Evolutionary conservation across 2,113 vertebrate genomes (phyloP), one percentile per base, ranked within the genome.

Genomic region (Pycnonotus jocosus): DNA sequence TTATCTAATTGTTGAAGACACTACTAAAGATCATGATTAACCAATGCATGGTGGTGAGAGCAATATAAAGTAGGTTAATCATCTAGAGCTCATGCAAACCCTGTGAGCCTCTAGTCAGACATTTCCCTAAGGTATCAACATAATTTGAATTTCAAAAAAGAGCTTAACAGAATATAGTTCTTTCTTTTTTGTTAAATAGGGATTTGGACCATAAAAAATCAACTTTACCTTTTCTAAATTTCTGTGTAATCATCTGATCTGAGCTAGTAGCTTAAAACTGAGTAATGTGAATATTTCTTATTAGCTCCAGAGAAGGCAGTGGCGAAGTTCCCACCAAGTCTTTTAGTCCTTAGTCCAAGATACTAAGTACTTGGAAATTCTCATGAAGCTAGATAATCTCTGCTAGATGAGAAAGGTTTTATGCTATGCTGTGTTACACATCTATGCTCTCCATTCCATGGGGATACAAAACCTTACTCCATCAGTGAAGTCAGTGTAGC

Each of bases 131-230:
- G 62, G 86, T 95, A 84, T 91, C 95, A 95, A 91, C 66, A 94
- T 88, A 74, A 95, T 96, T 94, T 91, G 68, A 96, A 98, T 96
- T 96, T 91, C 84, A 93, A 88, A 93, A 95, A 96, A 92, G 48
- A 93, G 47, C 68, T 95, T 79, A 95, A 47, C 47, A 68, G 68
- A 95, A 86, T 57, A 92, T 56, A 79, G 12, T 93, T 71, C 68
- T 54, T 94, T 71, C n/a, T 76, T 94, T 96, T 93, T 73, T 89
- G 20, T 92, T 93, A 88, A 94, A 91, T 74, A 92, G 76, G 47
- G 18, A 92, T 83, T 95, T 95, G 30, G 25, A 61, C 22, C 58
- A 81, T 19, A 81, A 76, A 86, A 79, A 95, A 81, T 92, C 81
- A 96, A 72, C 48, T 93, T 93, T 86, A 87, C 40, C 78, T 82